Evolutionary conservation across 2,888 invertebrate species (phyloP).

Genomic region (Phytoseiulus persimilis): DNA sequence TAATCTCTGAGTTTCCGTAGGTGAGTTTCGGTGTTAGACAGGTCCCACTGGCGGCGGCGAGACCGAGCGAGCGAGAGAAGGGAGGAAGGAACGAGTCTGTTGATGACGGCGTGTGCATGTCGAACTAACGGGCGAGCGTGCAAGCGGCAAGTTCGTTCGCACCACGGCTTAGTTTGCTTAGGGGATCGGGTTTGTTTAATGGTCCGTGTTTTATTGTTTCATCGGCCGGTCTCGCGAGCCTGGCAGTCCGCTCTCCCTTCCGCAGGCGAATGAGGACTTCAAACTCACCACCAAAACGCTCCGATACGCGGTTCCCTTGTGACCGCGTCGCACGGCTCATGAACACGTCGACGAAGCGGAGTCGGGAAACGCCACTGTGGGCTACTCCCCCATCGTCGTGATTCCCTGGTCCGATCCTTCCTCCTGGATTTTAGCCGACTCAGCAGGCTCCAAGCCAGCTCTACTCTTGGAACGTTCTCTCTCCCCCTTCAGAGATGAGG

Average conservation of each 20-base stretch:
- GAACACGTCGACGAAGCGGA: background rate
- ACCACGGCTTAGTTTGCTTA: background rate
- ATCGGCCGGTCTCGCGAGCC: background rate
- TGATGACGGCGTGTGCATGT: background rate
- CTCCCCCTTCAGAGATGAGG: too few species aligned
- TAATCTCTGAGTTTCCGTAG: background rate
- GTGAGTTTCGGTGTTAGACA: background rate
- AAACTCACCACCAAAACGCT: background rate
- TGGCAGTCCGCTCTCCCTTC: background rate
- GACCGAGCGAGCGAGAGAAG: background rate
- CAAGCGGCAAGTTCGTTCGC: background rate
- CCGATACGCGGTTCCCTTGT: background rate
- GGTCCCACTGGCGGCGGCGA: background rate
- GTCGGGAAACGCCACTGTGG: background rate
- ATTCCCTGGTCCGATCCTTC: too few species aligned
- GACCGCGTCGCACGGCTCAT: background rate
- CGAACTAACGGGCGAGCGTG: background rate
- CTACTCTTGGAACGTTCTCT: too few species aligned
- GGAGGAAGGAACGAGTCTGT: background rate
- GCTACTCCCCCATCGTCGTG: too few species aligned
- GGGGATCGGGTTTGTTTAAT: background rate
- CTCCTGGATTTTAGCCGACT: too few species aligned
- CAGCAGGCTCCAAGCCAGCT: too few species aligned
- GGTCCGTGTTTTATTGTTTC: background rate
- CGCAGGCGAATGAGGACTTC: background rate